These are phyloP conservation scores for Drosophila hamatofila DNA, from an alignment of 2,888 invertebrate genomes.

Conservation along the genomic window DNA sequence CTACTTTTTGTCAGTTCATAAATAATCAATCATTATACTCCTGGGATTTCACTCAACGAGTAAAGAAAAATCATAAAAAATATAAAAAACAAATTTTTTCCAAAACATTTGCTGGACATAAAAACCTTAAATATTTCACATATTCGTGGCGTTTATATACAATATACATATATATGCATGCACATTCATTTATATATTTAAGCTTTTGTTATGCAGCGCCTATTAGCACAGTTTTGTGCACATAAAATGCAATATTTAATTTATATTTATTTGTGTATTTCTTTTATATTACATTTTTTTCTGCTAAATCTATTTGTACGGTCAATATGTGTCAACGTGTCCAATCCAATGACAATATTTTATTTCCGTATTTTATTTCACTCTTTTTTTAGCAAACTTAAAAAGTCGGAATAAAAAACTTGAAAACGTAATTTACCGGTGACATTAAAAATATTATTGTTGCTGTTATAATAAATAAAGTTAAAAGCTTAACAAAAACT, in stretches of 20 bases:
- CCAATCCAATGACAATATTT: slow-evolving; percentile 5
- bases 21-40: slow-evolving; percentile 69
- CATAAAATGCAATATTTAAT: slow-evolving; percentile 4
- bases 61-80: slow-evolving; percentile 10
- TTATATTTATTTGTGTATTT: neutral
- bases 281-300: neutral
- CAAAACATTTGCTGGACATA: neutral
- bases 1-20: slow-evolving; percentile 38
- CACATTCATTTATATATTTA: neutral
- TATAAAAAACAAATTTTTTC: neutral
- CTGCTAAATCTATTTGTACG: slow-evolving; percentile 21
- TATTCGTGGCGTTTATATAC: neutral
- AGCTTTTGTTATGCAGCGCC: neutral
- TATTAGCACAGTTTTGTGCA: slow-evolving; percentile 13
- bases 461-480: neutral
- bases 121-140: neutral
- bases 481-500: neutral
- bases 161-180: neutral
- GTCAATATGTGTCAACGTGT: slow-evolving; percentile 33
- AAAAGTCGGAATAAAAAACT: slow-evolving; percentile 1
- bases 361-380: neutral
- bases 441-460: slow-evolving; percentile 17
- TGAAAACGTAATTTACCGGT: slow-evolving; percentile 11
- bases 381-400: neutral
- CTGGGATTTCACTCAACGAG: slow-evolving; percentile 26